Conservation (phyloP, 2,113 vertebrate species). For the Helogale parvula region DNA sequence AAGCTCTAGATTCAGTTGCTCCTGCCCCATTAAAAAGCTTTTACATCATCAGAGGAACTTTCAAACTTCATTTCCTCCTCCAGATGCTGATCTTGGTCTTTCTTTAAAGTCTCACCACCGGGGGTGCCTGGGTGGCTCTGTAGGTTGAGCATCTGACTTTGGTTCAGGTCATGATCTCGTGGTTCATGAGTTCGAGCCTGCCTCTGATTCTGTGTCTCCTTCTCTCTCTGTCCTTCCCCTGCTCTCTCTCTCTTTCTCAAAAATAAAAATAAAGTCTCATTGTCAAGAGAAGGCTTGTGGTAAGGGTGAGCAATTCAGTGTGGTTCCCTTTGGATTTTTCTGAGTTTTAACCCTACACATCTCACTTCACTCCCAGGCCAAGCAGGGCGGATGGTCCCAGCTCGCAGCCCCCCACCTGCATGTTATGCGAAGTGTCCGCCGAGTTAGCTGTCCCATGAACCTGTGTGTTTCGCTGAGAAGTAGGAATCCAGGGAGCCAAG, state of each 20-base stretch:
- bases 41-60: background rate
- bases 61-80: background rate
- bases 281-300: background rate
- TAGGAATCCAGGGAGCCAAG: background rate
- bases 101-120: background rate
- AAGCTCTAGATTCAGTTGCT: background rate
- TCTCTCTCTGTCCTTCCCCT: no score
- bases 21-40: background rate
- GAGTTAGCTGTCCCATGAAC: background rate
- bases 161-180: no score
- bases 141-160: no score
- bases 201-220: no score
- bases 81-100: background rate
- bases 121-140: no score
- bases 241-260: no score
- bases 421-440: rapidly evolving
- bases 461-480: rapidly evolving
- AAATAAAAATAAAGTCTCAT: no score
- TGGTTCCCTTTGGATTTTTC: rapidly evolving
- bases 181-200: no score
- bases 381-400: background rate
- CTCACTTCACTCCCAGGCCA: background rate
- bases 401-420: no score
- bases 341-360: background rate
- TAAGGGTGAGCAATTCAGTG: rapidly evolving